Percentiles rank a stretch among this genome's conserved stretches.
phyloP scores from a whole-genome alignment of 2,888 invertebrate species.

The Pachymerium ferrugineum region DNA sequence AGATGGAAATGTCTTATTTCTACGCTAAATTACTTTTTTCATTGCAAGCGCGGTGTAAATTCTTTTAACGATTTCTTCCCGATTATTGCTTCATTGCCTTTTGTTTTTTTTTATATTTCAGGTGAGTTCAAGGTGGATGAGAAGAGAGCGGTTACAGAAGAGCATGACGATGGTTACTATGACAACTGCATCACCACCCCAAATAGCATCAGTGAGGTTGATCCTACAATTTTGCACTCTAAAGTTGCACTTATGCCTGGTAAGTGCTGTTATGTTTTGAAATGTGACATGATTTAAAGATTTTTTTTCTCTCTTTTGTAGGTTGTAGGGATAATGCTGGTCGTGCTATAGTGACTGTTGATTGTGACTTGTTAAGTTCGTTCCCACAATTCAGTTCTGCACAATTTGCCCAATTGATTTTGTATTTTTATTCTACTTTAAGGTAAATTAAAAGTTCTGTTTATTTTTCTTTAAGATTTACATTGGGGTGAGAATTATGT shows the following conservation, averaged over 20 bases:
- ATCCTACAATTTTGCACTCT: conserved; percentile 37
- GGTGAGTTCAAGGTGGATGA: neutral
- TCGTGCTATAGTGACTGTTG: conserved; percentile 61
- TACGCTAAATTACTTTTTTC: neutral
- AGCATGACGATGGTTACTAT: conserved; percentile 34
- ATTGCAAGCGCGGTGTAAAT: neutral
- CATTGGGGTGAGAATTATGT: too few relatives aligned
- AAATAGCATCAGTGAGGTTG: conserved; percentile 37
- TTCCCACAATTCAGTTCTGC: conserved; percentile 56
- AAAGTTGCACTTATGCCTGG: conserved; percentile 38
- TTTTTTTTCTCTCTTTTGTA: conserved; percentile 49
- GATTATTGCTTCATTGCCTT: neutral
- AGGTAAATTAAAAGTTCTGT: conserved; percentile 54
- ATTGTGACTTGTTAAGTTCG: conserved; percentile 53
- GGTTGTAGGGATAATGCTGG: conserved; percentile 62
- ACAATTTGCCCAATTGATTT: conserved; percentile 63
- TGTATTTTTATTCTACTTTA: conserved; percentile 66
- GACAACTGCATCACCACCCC: conserved; percentile 35
- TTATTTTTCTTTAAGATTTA: neutral
- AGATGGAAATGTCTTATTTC: neutral
- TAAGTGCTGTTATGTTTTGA: conserved; percentile 32
- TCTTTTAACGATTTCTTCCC: conserved; percentile 6
- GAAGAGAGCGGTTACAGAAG: conserved; percentile 29
- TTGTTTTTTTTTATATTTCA: neutral
- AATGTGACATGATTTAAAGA: conserved; percentile 37